Base-by-base conservation (phyloP, 2,113 vertebrate genomes). In the Willisornis vidua region DNA sequence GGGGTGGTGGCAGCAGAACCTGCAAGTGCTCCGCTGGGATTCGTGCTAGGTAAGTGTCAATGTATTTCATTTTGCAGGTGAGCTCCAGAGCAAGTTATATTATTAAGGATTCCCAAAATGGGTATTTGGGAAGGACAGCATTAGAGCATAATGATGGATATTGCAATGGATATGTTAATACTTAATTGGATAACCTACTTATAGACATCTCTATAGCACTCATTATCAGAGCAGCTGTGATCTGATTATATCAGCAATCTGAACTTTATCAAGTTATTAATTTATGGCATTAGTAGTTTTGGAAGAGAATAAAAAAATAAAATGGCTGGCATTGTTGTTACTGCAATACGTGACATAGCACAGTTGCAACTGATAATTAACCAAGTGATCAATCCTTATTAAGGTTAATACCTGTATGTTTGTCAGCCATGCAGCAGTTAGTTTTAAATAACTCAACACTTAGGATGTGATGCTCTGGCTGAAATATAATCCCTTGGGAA, bases 251-350 rank as follows among this genome's bases (percentile, higher is more conserved):
- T 79, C 61, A 91, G 70, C 80, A 87, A 72, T 82, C 52, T 92
- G 91, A 92, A 89, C 66, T 92, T 94, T 85, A 91, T 94, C 86
- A 97, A 94, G 92, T 87, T 57, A 84, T 94, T 94, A 94, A 91
- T 28, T 94, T 95, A 87, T 1, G 7, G 48, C 45, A 92, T 91
- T 90, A 95, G 72, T 73, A 75, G 57, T 95, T 93, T 89, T 62
- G 76, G 70, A 94, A 93, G n/a, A 91, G 33, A 94, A 68, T 67
- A 70, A 85, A 59, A 90, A 80, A 37, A 83, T 78, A 74, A 89
- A 92, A 78, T 78, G 59, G 5, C 72, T 92, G 48, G 67, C 51
- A 33, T 73, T 75, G 45, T 35, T 78, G 24, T 89, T 84, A 52
- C 25, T 70, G 29, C 75, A 86, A 84, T 59, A 51, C 57, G 59